Conservation (phyloP, 1,140 invertebrate species). For the Drosophila sp. region DNA sequence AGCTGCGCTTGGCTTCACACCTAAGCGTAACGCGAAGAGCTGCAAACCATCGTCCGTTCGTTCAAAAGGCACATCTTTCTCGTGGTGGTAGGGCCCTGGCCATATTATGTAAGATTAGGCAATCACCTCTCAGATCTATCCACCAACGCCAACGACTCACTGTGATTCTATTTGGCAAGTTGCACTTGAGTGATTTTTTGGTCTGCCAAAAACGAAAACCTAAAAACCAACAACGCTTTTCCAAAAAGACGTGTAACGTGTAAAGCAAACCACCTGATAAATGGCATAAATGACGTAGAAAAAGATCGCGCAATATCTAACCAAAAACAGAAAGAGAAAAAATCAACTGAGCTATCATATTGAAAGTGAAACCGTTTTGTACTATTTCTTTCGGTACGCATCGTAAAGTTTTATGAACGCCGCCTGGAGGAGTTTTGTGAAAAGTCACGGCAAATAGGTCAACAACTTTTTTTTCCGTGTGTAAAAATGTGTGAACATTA, state of each 20-base stretch:
- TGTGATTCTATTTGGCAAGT: constrained; percentile 78
- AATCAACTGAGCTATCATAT: constrained; percentile 42
- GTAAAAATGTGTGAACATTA: constrained; percentile 65
- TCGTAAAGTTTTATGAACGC: constrained; percentile 73
- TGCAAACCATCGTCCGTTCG: constrained; percentile 43
- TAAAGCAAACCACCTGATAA: constrained; percentile 68
- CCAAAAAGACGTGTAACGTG: constrained; percentile 64
- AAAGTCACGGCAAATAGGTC: constrained; percentile 62
- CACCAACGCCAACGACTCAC: constrained; percentile 15
- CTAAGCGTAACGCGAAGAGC: constrained; percentile 60
- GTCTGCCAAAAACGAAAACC: constrained; percentile 69
- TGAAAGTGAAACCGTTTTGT: constrained; percentile 73
- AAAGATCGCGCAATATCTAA: constrained; percentile 69
- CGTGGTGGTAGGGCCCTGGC: constrained; percentile 42
- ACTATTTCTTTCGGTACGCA: constrained; percentile 45
- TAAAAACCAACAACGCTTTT: constrained; percentile 67
- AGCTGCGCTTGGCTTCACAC: constrained; percentile 78
- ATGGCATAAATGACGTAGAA: constrained; percentile 73
- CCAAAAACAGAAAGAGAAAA: constrained; percentile 7
- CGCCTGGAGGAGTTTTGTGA: constrained; percentile 44
- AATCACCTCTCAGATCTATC: constrained; percentile 57
- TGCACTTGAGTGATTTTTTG: constrained; percentile 81
- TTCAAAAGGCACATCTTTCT: constrained; percentile 26
- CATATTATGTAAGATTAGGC: constrained; percentile 75
- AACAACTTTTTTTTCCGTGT: constrained; percentile 43